Conservation (phyloP, 2,888 invertebrate species). For the Sussaba pulchella region DNA sequence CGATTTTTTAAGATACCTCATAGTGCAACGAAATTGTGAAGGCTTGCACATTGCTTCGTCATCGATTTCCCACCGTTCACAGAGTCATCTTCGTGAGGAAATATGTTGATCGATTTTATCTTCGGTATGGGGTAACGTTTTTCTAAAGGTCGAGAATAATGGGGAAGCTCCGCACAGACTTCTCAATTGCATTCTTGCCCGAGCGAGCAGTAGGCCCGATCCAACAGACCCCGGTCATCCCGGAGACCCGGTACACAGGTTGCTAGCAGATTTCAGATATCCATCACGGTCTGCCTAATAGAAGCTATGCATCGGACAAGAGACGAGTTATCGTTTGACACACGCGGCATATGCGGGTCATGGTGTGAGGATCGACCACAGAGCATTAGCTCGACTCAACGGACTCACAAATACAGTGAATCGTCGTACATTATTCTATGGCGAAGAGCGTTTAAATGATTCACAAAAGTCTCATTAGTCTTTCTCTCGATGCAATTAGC, state of each 20-base stretch:
- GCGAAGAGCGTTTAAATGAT: background rate
- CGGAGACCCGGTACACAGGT: background rate
- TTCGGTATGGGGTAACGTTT: too few relatives aligned
- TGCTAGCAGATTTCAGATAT: background rate
- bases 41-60: too few relatives aligned
- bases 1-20: too few relatives aligned
- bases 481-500: conserved; percentile 20
- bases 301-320: conserved; percentile 8
- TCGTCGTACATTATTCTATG: conserved; percentile 32
- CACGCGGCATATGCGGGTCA: conserved; percentile 23
- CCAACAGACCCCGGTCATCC: background rate
- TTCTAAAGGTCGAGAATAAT: too few relatives aligned
- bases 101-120: too few relatives aligned
- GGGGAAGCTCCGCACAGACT: too few relatives aligned
- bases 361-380: too few relatives aligned
- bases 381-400: conserved; percentile 6
- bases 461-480: background rate
- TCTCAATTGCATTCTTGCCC: background rate
- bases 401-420: conserved; percentile 10
- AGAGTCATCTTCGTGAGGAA: too few relatives aligned
- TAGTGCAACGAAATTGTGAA: too few relatives aligned
- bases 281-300: background rate
- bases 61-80: too few relatives aligned
- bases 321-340: conserved; percentile 36
- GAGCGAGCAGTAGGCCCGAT: background rate